Conservation (phyloP, 2,797 vertebrate genomes). For the Cuniculus paca region DNA sequence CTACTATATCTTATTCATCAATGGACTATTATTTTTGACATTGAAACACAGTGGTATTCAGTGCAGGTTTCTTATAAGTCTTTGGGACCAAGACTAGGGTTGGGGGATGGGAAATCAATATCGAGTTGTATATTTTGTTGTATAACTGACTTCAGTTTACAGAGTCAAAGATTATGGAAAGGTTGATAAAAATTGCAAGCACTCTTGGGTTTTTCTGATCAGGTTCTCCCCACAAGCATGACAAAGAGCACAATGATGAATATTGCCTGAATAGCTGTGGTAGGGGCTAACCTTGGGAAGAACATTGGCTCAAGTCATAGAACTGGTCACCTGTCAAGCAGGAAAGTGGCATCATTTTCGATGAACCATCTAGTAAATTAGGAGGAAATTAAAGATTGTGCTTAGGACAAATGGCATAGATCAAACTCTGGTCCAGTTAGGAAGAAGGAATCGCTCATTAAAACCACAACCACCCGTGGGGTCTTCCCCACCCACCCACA, state of each 20-base stretch:
- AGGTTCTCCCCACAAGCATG: neutral
- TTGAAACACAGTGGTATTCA: constrained; percentile 43
- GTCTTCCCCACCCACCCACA: neutral
- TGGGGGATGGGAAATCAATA: neutral
- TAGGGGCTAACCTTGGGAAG: neutral
- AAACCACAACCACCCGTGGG: neutral
- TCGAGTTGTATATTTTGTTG: neutral
- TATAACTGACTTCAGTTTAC: constrained; percentile 33
- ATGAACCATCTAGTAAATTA: neutral
- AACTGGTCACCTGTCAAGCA: neutral
- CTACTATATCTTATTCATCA: neutral
- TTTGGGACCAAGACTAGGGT: neutral
- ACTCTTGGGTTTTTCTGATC: neutral
- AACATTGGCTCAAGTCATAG: neutral
- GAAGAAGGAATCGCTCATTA: neutral
- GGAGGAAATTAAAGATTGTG: neutral
- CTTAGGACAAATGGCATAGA: constrained; percentile 9
- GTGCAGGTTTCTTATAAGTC: neutral
- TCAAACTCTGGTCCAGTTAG: neutral
- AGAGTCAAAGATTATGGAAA: constrained; percentile 34
- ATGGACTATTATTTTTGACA: neutral
- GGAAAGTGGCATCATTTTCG: constrained; percentile 4
- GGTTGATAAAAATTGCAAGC: neutral
- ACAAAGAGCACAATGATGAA: neutral
- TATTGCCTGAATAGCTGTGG: neutral